phyloP scores from a whole-genome alignment of 2,113 vertebrate genomes.

The Silurus glanis region DNA sequence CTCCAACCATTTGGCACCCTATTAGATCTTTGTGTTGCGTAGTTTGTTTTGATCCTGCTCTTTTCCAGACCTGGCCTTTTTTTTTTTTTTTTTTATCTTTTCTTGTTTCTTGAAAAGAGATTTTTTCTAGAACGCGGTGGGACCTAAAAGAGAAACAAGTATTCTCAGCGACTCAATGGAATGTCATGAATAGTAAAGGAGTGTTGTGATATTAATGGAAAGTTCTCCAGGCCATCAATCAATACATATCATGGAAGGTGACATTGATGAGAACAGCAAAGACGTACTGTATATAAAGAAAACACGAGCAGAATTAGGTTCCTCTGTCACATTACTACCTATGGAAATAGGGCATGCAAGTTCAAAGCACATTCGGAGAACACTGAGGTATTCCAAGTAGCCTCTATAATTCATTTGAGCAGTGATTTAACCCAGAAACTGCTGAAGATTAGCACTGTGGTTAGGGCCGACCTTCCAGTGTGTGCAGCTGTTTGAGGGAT shows the following conservation, averaged over 20 bases:
- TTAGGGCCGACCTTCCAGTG: not conserved
- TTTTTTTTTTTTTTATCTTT: not conserved
- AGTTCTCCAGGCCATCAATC: constrained; percentile 1
- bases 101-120: constrained; percentile 33
- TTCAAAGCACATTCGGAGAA: not conserved
- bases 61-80: constrained; percentile 23
- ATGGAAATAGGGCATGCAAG: not conserved
- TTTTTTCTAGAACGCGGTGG: constrained; percentile 51
- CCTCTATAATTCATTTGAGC: not conserved
- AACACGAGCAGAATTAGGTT: not conserved
- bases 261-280: constrained; percentile 22
- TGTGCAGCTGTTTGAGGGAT: constrained; percentile 8
- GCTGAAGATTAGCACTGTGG: not conserved
- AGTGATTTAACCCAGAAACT: not conserved
- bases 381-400: not conserved
- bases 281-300: not conserved
- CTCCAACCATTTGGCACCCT: constrained; percentile 41
- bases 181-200: not conserved
- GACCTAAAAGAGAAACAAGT: constrained; percentile 14
- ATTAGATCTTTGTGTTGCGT: constrained; percentile 15
- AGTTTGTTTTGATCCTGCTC: constrained; percentile 24
- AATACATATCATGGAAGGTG: constrained; percentile 21
- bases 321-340: not conserved
- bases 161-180: not conserved
- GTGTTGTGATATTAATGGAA: constrained; percentile 9